Percentiles rank a stretch among this genome's conserved stretches.
Conservation (phyloP, 2,888 invertebrate genomes). For the Synanthedon vespiformis region DNA sequence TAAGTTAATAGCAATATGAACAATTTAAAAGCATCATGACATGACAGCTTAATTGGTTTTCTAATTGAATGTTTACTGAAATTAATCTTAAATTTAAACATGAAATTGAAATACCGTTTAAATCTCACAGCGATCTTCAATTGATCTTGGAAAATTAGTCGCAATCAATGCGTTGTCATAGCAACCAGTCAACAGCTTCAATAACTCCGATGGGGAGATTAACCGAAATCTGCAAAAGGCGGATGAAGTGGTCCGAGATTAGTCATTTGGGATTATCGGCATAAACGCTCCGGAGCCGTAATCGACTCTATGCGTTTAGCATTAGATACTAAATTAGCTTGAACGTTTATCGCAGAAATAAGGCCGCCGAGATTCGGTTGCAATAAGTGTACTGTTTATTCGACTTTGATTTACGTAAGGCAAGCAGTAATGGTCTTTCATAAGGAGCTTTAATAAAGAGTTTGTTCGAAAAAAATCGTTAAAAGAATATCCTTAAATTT, state of each 20-base stretch:
- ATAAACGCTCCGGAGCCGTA: neutral
- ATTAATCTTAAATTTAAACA: too few species aligned
- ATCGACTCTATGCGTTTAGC: neutral
- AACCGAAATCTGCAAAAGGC: constrained; percentile 57
- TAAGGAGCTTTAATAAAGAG: too few species aligned
- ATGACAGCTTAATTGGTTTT: too few species aligned
- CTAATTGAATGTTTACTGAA: too few species aligned
- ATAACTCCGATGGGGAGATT: constrained; percentile 53
- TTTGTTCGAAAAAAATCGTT: too few species aligned
- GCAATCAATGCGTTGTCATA: constrained; percentile 24
- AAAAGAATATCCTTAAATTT: too few species aligned
- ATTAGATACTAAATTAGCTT: neutral
- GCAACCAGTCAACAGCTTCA: constrained; percentile 40
- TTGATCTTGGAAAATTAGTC: neutral
- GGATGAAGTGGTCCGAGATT: constrained; percentile 46
- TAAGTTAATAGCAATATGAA: too few species aligned
- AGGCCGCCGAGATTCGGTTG: constrained; percentile 2
- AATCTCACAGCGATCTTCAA: neutral
- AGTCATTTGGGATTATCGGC: constrained; percentile 32
- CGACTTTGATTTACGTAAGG: constrained; percentile 26
- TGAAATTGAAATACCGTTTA: too few species aligned
- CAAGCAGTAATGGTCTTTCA: too few species aligned
- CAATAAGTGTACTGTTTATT: constrained; percentile 28
- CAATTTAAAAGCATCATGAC: too few species aligned
- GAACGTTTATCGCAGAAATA: constrained; percentile 1